These are phyloP conservation scores for Chymomyza fuscimana DNA, from an alignment of 2,888 invertebrate genomes.

Conservation along the genomic window DNA sequence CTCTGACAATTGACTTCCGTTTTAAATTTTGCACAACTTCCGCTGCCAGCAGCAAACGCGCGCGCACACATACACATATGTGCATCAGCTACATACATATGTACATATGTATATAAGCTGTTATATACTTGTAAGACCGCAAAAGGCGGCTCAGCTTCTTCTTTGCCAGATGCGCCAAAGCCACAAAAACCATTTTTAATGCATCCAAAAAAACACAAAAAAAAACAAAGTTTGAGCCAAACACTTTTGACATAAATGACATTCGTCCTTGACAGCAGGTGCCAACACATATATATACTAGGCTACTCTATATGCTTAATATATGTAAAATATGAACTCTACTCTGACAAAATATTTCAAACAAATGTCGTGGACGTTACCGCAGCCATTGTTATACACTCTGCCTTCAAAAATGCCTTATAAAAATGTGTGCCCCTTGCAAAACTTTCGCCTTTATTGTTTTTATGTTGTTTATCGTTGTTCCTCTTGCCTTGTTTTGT, in stretches of 20 bases:
- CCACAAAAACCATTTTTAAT: slow-evolving; percentile 13
- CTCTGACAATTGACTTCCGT: slow-evolving; percentile 71
- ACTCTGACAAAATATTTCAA: slow-evolving; percentile 6
- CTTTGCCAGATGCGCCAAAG: neutral
- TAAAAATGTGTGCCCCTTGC: neutral
- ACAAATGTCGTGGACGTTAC: slow-evolving; percentile 8
- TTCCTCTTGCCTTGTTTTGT: slow-evolving; percentile 28
- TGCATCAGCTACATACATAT: neutral
- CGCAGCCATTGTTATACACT: slow-evolving; percentile 11
- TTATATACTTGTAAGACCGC: neutral
- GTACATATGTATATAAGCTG: neutral
- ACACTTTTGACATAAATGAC: slow-evolving; percentile 7
- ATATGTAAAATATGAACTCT: slow-evolving; percentile 3
- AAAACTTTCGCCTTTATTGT: slow-evolving; percentile 14
- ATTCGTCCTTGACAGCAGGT: slow-evolving; percentile 63
- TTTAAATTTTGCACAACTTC: slow-evolving; percentile 71
- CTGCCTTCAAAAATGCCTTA: neutral
- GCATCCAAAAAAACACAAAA: slow-evolving; percentile 18
- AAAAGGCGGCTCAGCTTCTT: neutral
- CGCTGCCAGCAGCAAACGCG: slow-evolving; percentile 25
- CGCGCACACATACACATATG: neutral
- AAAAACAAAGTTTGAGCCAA: slow-evolving; percentile 12
- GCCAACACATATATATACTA: slow-evolving; percentile 49
- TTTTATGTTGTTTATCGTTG: slow-evolving; percentile 15
- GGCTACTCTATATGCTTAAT: neutral